phyloP scores from a whole-genome alignment of 1,140 invertebrate species.

The Eurytemora carolleeae region DNA sequence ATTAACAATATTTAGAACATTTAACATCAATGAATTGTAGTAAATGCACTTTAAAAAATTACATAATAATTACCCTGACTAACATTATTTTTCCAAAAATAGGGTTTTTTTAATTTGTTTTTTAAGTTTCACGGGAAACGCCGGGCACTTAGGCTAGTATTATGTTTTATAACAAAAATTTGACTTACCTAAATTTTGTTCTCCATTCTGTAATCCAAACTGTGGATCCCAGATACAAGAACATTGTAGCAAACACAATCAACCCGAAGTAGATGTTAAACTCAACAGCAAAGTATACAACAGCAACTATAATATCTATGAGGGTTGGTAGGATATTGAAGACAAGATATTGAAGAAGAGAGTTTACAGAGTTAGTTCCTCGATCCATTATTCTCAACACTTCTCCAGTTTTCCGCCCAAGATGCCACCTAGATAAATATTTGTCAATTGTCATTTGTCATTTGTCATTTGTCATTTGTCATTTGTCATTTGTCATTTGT shows the following conservation, averaged over 20 bases:
- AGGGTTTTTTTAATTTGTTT: too few species aligned
- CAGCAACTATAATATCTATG: slow-evolving; percentile 74
- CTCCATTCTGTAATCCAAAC: slow-evolving; percentile 83
- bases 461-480: too few species aligned
- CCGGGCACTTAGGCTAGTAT: too few species aligned
- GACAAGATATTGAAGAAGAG: slow-evolving; percentile 64
- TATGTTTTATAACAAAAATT: too few species aligned
- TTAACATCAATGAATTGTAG: too few species aligned
- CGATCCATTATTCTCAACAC: slow-evolving; percentile 82
- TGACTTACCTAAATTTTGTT: slow-evolving; percentile 58
- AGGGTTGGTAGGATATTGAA: slow-evolving; percentile 79
- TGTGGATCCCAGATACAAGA: slow-evolving; percentile 60
- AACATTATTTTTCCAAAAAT: too few species aligned
- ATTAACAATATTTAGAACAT: too few species aligned
- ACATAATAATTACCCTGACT: too few species aligned
- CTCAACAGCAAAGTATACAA: slow-evolving; percentile 60
- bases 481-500: too few species aligned
- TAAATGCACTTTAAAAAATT: too few species aligned
- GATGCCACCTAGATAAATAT: slow-evolving; percentile 64
- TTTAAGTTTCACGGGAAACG: too few species aligned
- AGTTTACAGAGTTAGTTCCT: slow-evolving; percentile 83
- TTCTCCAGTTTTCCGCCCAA: slow-evolving; percentile 81
- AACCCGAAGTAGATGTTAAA: slow-evolving; percentile 87
- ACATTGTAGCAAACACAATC: slow-evolving; percentile 80
- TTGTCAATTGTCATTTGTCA: too few species aligned